Evolutionary conservation across 1,140 invertebrate species (phyloP).

Genomic region (Sinonovacula constricta): DNA sequence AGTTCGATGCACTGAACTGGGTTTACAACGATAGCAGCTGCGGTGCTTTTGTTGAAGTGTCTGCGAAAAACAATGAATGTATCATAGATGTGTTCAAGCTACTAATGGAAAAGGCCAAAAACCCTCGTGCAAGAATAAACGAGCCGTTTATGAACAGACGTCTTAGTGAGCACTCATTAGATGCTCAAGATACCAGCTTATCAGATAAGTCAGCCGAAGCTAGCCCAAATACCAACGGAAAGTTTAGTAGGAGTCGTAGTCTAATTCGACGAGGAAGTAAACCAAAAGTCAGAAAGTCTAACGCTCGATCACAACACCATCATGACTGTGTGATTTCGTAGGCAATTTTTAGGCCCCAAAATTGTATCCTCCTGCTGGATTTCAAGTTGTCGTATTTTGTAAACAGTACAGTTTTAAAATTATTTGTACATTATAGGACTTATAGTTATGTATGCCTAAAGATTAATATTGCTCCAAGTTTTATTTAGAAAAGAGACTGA

Average conservation of each 20-base stretch:
- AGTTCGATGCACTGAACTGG: slow-evolving; percentile 74
- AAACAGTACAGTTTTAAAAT: too few relatives aligned
- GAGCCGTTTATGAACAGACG: slow-evolving; percentile 60
- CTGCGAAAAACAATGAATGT: slow-evolving; percentile 70
- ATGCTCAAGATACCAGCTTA: slow-evolving; percentile 59
- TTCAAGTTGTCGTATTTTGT: too few relatives aligned
- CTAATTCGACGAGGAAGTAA: slow-evolving; percentile 71
- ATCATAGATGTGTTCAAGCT: slow-evolving; percentile 70
- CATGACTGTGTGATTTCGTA: slow-evolving; percentile 70
- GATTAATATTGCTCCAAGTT: too few relatives aligned
- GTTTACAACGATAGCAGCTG: slow-evolving; percentile 67
- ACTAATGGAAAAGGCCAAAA: slow-evolving; percentile 69
- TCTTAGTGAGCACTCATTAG: slow-evolving; percentile 68
- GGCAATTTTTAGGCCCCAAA: slow-evolving; percentile 28
- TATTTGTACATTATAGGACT: too few relatives aligned
- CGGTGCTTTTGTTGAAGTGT: slow-evolving; percentile 72
- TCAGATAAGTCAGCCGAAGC: slow-evolving; percentile 31
- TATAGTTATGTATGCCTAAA: too few relatives aligned
- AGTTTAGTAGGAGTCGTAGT: slow-evolving; percentile 69
- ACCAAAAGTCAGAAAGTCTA: slow-evolving; percentile 64
- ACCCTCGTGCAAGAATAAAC: slow-evolving; percentile 49
- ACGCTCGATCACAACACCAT: slow-evolving; percentile 52
- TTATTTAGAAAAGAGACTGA: too few relatives aligned
- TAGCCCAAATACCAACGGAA: slow-evolving; percentile 58
- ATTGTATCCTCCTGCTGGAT: too few relatives aligned